Evolutionary conservation across 2,888 invertebrate genomes (phyloP).

Genomic region (Mythimna vitellina): DNA sequence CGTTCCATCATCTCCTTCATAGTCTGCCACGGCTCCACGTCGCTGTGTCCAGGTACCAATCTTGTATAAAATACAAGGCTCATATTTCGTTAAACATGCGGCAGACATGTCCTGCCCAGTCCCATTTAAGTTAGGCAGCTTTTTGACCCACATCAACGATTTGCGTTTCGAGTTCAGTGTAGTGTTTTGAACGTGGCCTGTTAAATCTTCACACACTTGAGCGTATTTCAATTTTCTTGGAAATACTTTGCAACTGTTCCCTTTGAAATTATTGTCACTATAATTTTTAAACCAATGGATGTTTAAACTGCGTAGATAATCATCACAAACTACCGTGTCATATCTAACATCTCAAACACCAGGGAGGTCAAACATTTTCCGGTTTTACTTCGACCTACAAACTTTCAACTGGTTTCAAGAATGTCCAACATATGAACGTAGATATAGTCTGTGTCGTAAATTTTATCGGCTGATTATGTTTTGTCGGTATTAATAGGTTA

Average conservation of each 20-base stretch:
- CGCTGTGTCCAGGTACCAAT: too few species aligned
- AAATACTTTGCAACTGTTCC: not conserved
- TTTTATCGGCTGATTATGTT: conserved; percentile 65
- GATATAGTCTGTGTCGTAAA: conserved; percentile 57
- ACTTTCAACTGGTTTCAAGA: conserved; percentile 56
- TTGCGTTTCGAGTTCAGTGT: too few species aligned
- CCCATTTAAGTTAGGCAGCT: too few species aligned
- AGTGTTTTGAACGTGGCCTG: too few species aligned
- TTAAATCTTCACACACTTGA: too few species aligned
- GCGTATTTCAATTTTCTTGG: not conserved
- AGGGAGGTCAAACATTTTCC: conserved; percentile 52
- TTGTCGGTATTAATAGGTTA: conserved; percentile 55
- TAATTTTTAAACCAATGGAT: not conserved
- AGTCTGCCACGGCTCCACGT: too few species aligned
- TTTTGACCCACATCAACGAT: too few species aligned
- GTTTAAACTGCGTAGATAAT: conserved; percentile 25
- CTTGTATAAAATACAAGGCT: too few species aligned
- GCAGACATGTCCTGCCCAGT: too few species aligned
- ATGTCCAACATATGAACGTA: conserved; percentile 51
- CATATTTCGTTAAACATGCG: too few species aligned
- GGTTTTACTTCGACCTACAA: conserved; percentile 56
- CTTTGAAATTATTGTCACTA: too few species aligned
- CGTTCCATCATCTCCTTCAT: too few species aligned
- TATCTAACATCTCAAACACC: conserved; percentile 38
- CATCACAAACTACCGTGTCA: conserved; percentile 41